Conservation (phyloP, 1,140 invertebrate genomes). For the Octopus bimaculoides region DNA sequence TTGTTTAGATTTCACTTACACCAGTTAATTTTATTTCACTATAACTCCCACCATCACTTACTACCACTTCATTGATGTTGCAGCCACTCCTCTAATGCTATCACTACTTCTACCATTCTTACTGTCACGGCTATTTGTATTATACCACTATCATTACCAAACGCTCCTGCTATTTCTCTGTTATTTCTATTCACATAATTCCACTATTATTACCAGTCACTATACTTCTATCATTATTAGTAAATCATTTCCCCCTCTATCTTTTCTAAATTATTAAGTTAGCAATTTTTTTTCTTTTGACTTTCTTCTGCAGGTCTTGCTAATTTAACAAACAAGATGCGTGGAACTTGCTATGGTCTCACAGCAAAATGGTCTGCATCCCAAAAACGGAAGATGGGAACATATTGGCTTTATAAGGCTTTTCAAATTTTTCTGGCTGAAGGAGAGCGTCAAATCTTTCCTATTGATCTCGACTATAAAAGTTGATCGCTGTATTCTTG, state of each 20-base stretch:
- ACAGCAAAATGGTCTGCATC: conserved; percentile 71
- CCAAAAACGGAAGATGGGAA: conserved; percentile 73
- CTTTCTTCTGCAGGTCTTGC: conserved; percentile 56
- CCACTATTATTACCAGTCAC: no score
- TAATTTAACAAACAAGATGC: conserved; percentile 78
- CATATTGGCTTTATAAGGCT: conserved; percentile 79
- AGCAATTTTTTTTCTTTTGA: conserved; percentile 17
- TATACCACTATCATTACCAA: no score
- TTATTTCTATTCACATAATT: no score
- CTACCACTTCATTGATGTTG: no score
- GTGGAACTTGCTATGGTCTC: conserved; percentile 81
- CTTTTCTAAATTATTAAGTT: conserved; percentile 9
- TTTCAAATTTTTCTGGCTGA: conserved; percentile 82
- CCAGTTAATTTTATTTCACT: no score
- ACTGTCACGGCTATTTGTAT: no score
- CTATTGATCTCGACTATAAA: conserved; percentile 30
- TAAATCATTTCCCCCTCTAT: no score
- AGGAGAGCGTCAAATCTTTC: conserved; percentile 63
- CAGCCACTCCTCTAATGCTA: no score
- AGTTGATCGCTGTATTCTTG: not conserved
- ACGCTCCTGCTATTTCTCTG: no score
- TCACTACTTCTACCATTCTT: no score
- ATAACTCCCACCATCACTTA: no score
- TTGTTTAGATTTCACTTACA: no score
- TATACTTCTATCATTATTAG: not conserved